Evolutionary conservation across 2,797 vertebrate genomes (phyloP), one percentile per base, ranked within the genome.

Genomic region (Pseudochirops corinnae): DNA sequence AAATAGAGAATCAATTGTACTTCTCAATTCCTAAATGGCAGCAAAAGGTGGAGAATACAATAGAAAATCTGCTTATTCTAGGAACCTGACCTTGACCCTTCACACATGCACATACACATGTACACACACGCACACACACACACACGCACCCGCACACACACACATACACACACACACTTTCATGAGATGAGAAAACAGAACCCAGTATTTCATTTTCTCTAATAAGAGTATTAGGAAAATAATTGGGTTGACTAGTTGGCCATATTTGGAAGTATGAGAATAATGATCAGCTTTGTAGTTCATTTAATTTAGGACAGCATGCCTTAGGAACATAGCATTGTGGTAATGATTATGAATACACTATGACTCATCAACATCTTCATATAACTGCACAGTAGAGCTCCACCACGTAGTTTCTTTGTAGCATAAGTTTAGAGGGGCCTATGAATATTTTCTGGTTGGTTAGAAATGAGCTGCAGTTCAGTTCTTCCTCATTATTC

Each of bases 321-420:
- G 97, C 94, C 95, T 97, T 97, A 97, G 97, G 96, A 98, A 90
- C 0, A 18, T 92, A 95, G 96, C 60, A 16, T 90, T 90, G 95
- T 94, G 95, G 92, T 97, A 24, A 21, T 29, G 92, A 82, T 56
- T 91, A 95, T 5, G 94, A 94, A 67, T 60, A 56, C 92, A 53
- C 93, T 94, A 82, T 94, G 95, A 90, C 67, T 95, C 90, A 93
- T 95, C 95, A 93, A 93, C 93, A 53, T 96, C 97, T 95, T 97
- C 0, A 7, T 94, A 33, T 82, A 94, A 95, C 95, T 0, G 26
- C 97, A 97, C 95, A 94, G 97, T 94, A 90, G 96, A 96, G 93
- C 92, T 95, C 93, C 39, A 46, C 56, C 52, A 33, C 0, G 0
- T 93, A 92, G 94, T 95, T 94, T 96, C 94, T 95, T 55, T 60